A percentile compares a stretch with the other conserved stretches of the same genome.
Conservation (phyloP, 2,797 vertebrate genomes). For the Gymnoscopelus braueri region DNA sequence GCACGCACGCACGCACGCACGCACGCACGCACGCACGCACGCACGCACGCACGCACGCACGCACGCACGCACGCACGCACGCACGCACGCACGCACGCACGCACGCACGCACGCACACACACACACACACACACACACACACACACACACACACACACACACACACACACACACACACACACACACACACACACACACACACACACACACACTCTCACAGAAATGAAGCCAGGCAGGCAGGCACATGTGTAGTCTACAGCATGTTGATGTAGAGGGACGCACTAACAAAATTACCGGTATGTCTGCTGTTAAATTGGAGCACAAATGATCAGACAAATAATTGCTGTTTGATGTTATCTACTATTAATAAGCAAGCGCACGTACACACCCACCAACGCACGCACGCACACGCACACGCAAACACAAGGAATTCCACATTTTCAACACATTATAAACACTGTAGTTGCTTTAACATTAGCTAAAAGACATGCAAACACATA, state of each 20-base stretch:
- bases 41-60: neutral
- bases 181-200: conserved; percentile 15
- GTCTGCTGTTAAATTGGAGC: too few species aligned
- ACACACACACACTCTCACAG: neutral
- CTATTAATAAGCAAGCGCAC: conserved; percentile 49
- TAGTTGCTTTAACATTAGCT: neutral
- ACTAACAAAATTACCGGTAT: too few species aligned
- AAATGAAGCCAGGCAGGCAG: too few species aligned
- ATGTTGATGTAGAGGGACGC: too few species aligned
- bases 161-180: conserved; percentile 6
- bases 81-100: neutral
- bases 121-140: conserved; percentile 12
- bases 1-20: neutral
- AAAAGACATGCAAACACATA: too few species aligned
- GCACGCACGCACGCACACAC: neutral
- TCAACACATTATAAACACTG: neutral
- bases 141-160: conserved; percentile 5
- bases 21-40: conserved; percentile 17
- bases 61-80: neutral
- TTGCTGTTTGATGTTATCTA: conserved; percentile 22
- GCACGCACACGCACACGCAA: neutral
- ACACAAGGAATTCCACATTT: neutral
- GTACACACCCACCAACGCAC: too few species aligned
- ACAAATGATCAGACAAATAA: conserved; percentile 16
- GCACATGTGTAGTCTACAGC: too few species aligned